A percentile compares a stretch with the other conserved stretches of the same genome.
phyloP scores from a whole-genome alignment of 2,113 vertebrate species.

The Chroicocephalus ridibundus region DNA sequence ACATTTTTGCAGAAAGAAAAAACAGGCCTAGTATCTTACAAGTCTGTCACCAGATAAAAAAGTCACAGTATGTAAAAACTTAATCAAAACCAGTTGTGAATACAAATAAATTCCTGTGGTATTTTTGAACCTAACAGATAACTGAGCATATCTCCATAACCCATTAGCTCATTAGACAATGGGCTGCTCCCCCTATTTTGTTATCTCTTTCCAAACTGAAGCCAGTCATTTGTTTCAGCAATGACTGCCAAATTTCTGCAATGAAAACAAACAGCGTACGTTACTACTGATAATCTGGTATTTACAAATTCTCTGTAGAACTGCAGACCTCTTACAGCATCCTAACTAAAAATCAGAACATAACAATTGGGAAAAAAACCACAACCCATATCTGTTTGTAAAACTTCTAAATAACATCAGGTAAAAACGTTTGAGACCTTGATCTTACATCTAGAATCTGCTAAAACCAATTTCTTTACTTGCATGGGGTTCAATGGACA shows the following conservation, averaged over 20 bases:
- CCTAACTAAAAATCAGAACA: background rate
- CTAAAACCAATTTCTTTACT: background rate
- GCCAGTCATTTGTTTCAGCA: background rate
- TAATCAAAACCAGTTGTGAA: background rate
- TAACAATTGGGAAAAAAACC: background rate
- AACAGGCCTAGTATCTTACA: conserved; percentile 5
- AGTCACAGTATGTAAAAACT: conserved; percentile 26
- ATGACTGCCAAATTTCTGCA: background rate
- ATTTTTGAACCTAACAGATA: background rate
- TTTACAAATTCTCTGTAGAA: background rate
- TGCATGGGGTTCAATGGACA: background rate
- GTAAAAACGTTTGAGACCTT: background rate
- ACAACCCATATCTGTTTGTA: no score
- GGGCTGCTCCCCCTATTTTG: background rate
- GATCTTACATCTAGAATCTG: background rate
- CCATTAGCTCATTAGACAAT: background rate
- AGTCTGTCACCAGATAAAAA: conserved; percentile 19
- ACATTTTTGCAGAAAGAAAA: conserved; percentile 34
- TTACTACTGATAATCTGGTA: background rate
- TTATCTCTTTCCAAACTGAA: background rate
- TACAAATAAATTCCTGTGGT: background rate
- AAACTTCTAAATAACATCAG: background rate
- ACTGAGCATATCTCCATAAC: background rate
- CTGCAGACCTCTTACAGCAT: background rate
- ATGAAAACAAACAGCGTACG: background rate